These are phyloP conservation scores for Toxotes lorentzi DNA, from an alignment of 2,797 vertebrate genomes.

Conservation along the genomic window DNA sequence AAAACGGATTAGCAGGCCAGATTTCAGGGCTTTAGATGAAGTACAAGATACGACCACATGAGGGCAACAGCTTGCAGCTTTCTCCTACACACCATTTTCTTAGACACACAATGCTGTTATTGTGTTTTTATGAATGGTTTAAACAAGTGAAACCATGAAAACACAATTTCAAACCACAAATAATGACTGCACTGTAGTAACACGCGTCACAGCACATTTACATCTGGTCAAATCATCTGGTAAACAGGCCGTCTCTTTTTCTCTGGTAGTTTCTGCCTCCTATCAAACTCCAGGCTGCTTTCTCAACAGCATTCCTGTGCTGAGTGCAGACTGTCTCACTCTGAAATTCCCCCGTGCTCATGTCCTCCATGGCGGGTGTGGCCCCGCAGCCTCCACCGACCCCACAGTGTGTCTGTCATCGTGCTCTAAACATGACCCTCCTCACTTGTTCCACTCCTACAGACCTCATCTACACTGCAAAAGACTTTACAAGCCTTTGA, in stretches of 20 bases:
- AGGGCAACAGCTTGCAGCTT: slow-evolving; percentile 28
- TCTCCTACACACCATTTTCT: slow-evolving; percentile 30
- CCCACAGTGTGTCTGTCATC: slow-evolving; percentile 68
- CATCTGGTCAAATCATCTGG: slow-evolving; percentile 28
- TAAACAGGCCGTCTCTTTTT: slow-evolving; percentile 13
- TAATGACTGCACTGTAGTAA: slow-evolving; percentile 60
- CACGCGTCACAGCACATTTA: slow-evolving; percentile 33
- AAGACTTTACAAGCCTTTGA: background rate
- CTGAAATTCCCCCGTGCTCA: slow-evolving; percentile 59
- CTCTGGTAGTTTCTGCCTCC: slow-evolving; percentile 20
- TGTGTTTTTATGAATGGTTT: slow-evolving; percentile 63
- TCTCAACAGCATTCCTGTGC: slow-evolving; percentile 42
- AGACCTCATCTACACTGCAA: slow-evolving; percentile 32
- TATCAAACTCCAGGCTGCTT: slow-evolving; percentile 9
- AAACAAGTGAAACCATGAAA: slow-evolving; percentile 42
- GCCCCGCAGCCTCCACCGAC: slow-evolving; percentile 57
- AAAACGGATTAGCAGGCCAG: background rate
- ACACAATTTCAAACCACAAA: slow-evolving; percentile 50
- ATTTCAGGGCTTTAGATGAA: slow-evolving; percentile 13
- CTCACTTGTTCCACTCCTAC: slow-evolving; percentile 50
- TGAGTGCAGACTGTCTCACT: slow-evolving; percentile 21
- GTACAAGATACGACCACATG: slow-evolving; percentile 29
- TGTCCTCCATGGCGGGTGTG: slow-evolving; percentile 57
- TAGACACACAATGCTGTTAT: slow-evolving; percentile 59
- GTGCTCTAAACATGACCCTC: slow-evolving; percentile 45